A percentile compares a stretch with the other conserved stretches of the same genome.
Conservation (phyloP, 2,113 vertebrate species). For the Grammomys surdaster region DNA sequence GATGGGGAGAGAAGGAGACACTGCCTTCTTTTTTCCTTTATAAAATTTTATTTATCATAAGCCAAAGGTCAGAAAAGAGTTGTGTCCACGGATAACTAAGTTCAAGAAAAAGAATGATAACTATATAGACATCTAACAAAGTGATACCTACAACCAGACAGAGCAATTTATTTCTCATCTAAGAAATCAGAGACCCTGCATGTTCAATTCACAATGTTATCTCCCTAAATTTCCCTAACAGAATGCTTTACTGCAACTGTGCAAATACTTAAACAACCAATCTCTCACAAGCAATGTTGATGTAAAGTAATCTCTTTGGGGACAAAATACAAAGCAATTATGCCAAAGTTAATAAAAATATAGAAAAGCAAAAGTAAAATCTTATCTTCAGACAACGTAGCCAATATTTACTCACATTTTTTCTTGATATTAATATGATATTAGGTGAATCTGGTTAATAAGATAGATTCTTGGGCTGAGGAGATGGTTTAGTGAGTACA, state of each 20-base stretch:
- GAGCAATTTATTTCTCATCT: not conserved
- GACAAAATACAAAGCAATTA: not conserved
- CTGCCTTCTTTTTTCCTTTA: not conserved
- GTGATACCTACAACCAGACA: not conserved
- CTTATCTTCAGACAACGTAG: not conserved
- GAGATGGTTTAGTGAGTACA: not conserved
- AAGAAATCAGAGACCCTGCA: not conserved
- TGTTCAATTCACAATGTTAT: not conserved
- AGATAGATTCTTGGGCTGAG: not conserved
- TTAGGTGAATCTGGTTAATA: not conserved
- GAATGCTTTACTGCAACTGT: not conserved
- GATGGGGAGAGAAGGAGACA: not conserved
- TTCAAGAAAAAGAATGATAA: conserved; percentile 1
- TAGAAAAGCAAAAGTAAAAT: conserved; percentile 10
- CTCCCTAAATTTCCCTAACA: not conserved
- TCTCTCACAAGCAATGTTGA: not conserved
- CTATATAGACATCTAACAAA: not conserved
- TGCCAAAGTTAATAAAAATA: not conserved
- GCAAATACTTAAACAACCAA: not conserved
- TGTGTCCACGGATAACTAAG: not conserved
- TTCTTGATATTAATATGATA: not conserved
- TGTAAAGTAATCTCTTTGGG: not conserved
- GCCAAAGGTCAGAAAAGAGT: not conserved
- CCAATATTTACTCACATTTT: not conserved
- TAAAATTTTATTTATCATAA: conserved; percentile 32